Evolutionary conservation across 1,140 invertebrate species (phyloP).

Genomic region (Aphis gossypii): DNA sequence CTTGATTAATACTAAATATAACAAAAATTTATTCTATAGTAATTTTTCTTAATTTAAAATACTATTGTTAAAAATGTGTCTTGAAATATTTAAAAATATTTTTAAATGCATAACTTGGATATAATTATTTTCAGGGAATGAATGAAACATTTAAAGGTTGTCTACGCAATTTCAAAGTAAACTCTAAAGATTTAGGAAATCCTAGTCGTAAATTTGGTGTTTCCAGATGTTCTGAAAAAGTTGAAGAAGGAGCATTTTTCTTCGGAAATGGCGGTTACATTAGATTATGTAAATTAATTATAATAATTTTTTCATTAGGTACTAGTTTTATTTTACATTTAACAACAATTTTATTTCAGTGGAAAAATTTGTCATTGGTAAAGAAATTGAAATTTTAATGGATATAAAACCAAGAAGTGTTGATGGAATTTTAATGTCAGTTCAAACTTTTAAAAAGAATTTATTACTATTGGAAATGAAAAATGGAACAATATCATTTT

Average conservation of each 20-base stretch:
- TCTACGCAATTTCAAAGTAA: conserved; percentile 80
- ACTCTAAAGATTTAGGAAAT: conserved; percentile 66
- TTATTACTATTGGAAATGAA: conserved; percentile 87
- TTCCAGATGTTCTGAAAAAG: conserved; percentile 79
- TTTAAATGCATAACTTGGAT: background rate
- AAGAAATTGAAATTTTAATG: conserved; percentile 80
- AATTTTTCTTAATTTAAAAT: background rate
- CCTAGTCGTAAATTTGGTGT: conserved; percentile 70
- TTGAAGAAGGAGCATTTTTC: conserved; percentile 91
- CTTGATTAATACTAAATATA: background rate
- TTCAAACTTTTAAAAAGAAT: conserved; percentile 79
- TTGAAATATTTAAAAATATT: background rate
- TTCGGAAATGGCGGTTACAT: conserved; percentile 75
- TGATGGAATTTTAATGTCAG: conserved; percentile 81
- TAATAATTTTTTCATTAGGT: background rate
- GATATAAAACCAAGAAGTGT: conserved; percentile 87
- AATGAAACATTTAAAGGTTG: conserved; percentile 82
- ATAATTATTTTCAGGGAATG: conserved; percentile 64
- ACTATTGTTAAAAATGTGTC: background rate
- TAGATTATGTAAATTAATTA: conserved; percentile 68
- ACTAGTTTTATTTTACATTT: background rate
- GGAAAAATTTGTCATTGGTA: conserved; percentile 80
- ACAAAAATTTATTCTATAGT: background rate
- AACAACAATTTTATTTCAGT: conserved; percentile 64
- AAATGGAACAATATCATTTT: conserved; percentile 82